Evolutionary conservation across 2,888 invertebrate genomes (phyloP).

Genomic region (Eupelmus urozonus): DNA sequence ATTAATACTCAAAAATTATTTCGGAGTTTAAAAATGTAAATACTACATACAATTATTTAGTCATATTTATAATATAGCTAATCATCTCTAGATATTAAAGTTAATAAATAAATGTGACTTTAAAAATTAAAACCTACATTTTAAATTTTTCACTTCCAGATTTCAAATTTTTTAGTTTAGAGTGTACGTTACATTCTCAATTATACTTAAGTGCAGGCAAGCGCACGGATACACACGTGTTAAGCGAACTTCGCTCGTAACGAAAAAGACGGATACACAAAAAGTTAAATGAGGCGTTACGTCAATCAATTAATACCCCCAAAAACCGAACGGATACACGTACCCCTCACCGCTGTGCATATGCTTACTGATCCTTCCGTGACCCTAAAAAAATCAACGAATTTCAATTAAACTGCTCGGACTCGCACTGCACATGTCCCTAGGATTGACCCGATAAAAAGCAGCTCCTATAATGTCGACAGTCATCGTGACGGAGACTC

Average conservation of each 20-base stretch:
- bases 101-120: too few species aligned
- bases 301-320: conserved; percentile 40
- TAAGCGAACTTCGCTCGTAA: neutral
- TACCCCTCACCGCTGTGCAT: conserved; percentile 24
- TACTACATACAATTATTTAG: too few species aligned
- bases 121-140: too few species aligned
- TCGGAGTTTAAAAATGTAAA: too few species aligned
- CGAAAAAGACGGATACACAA: neutral
- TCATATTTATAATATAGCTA: too few species aligned
- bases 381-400: conserved; percentile 39
- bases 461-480: conserved; percentile 17
- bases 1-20: too few species aligned
- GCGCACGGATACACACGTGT: neutral
- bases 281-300: conserved; percentile 33
- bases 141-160: too few species aligned
- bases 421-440: conserved; percentile 19
- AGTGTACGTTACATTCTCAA: conserved; percentile 16
- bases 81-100: too few species aligned
- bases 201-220: neutral
- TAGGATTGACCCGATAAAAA: conserved; percentile 33
- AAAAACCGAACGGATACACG: conserved; percentile 1
- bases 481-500: conserved; percentile 37
- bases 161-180: too few species aligned
- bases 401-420: conserved; percentile 13
- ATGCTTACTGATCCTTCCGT: neutral